Evolutionary conservation across 2,888 invertebrate species (phyloP).

Genomic region (Phengaris arion): DNA sequence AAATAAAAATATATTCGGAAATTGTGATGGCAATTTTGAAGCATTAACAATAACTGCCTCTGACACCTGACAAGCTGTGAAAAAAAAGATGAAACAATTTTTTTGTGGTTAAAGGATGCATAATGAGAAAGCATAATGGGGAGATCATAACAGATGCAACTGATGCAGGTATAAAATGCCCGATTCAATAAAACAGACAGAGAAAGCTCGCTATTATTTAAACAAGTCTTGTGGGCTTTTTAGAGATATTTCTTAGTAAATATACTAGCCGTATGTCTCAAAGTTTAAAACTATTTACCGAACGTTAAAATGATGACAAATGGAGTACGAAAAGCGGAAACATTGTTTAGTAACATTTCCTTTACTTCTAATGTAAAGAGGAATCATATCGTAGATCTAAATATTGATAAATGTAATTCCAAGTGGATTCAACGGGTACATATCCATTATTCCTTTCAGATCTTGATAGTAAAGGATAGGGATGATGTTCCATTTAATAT

Average conservation of each 20-base stretch:
- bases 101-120: conserved; percentile 14
- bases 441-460: conserved; percentile 19
- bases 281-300: too few species aligned
- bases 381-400: neutral
- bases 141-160: conserved; percentile 17
- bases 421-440: conserved; percentile 8
- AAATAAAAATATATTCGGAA: neutral
- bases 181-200: neutral
- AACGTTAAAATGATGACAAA: neutral
- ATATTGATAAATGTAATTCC: conserved; percentile 22
- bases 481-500: conserved; percentile 15
- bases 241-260: neutral
- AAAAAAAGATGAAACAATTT: neutral
- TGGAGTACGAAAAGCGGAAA: neutral
- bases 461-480: conserved; percentile 11
- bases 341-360: neutral
- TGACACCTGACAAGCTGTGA: neutral
- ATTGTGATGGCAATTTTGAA: conserved; percentile 4
- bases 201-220: neutral
- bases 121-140: too few species aligned
- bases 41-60: neutral
- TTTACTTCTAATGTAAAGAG: neutral
- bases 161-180: conserved; percentile 10
- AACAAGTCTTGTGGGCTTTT: too few species aligned
- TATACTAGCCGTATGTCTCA: too few species aligned